Evolutionary conservation across 2,888 invertebrate genomes (phyloP).

Genomic region (Spodoptera littoralis): DNA sequence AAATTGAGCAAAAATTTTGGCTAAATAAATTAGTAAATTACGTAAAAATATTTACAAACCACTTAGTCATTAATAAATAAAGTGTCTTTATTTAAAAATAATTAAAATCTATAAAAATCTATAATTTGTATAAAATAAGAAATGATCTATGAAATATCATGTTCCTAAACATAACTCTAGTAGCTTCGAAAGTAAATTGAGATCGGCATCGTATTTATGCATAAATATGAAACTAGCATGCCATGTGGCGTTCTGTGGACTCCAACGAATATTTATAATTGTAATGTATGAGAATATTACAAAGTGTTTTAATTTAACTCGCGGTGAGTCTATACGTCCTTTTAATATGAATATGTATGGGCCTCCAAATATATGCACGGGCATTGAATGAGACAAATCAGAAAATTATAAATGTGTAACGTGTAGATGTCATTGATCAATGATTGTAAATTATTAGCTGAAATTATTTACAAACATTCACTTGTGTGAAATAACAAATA

Average conservation of each 20-base stretch:
- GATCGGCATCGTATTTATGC: slow-evolving; percentile 81
- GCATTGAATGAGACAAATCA: slow-evolving; percentile 19
- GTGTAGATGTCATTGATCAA: slow-evolving; percentile 32
- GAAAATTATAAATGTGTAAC: slow-evolving; percentile 9
- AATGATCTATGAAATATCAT: slow-evolving; percentile 71
- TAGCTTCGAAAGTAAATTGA: slow-evolving; percentile 87
- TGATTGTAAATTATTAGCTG: slow-evolving; percentile 38
- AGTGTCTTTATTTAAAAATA: slow-evolving; percentile 82
- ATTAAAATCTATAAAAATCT: slow-evolving; percentile 71
- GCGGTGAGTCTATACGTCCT: background rate
- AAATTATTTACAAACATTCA: slow-evolving; percentile 49
- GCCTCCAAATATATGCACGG: slow-evolving; percentile 2
- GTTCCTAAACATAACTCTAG: slow-evolving; percentile 78
- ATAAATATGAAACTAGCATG: slow-evolving; percentile 62
- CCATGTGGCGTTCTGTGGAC: slow-evolving; percentile 45
- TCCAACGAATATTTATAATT: slow-evolving; percentile 4
- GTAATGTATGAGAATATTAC: too few relatives aligned
- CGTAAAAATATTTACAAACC: slow-evolving; percentile 77
- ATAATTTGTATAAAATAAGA: slow-evolving; percentile 77
- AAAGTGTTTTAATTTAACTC: slow-evolving; percentile 30
- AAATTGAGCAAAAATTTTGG: slow-evolving; percentile 88
- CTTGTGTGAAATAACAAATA: slow-evolving; percentile 52
- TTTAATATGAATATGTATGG: too few relatives aligned
- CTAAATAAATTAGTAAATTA: slow-evolving; percentile 84
- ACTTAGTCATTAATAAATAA: slow-evolving; percentile 76